Evolutionary conservation across 2,113 vertebrate genomes (phyloP).

Genomic region (Diadophis punctatus): DNA sequence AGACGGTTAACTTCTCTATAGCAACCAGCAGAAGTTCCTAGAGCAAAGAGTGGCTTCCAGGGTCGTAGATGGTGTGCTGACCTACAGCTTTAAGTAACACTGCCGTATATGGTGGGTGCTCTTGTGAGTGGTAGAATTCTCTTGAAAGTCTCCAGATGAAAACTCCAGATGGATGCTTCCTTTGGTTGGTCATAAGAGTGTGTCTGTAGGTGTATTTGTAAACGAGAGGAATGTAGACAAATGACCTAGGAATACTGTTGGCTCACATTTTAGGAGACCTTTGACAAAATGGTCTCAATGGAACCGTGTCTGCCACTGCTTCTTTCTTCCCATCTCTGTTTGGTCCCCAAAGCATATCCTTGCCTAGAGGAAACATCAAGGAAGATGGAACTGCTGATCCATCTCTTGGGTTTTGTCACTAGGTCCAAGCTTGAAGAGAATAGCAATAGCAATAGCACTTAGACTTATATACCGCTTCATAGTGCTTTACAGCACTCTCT

Average conservation of each 20-base stretch:
- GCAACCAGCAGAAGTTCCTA: no score
- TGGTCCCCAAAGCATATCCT: neutral
- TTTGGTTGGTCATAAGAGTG: neutral
- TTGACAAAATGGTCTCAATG: neutral
- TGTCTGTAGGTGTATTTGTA: neutral
- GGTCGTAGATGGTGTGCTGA: neutral
- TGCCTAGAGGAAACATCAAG: neutral
- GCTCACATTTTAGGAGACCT: neutral
- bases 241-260: neutral
- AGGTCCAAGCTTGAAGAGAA: neutral
- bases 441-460: no score
- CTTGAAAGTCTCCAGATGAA: conserved; percentile 15
- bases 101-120: neutral
- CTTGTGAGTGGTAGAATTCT: neutral
- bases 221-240: neutral
- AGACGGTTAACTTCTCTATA: neutral
- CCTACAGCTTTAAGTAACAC: neutral
- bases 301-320: neutral
- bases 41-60: neutral
- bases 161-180: conserved; percentile 3
- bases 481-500: no score
- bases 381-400: neutral
- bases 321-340: neutral
- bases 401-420: neutral
- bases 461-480: no score